These are phyloP conservation scores for Cygnus atratus DNA, from an alignment of 2,113 vertebrate species.

Conservation along the genomic window DNA sequence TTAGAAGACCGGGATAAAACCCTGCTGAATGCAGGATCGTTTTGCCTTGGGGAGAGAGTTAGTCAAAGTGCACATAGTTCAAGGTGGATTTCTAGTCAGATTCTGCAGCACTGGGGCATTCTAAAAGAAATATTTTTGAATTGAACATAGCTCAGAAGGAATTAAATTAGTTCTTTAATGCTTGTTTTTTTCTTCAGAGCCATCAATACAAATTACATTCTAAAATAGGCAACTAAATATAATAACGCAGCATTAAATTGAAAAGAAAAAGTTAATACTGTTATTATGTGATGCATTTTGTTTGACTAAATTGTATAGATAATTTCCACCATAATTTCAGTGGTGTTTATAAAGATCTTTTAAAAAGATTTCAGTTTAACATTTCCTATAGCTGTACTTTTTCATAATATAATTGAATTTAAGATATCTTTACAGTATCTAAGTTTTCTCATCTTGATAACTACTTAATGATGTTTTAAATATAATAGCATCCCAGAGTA, in stretches of 20 bases:
- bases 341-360: slow-evolving; percentile 47
- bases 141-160: slow-evolving; percentile 67
- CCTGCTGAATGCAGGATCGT: slow-evolving; percentile 63
- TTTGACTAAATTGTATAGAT: slow-evolving; percentile 56
- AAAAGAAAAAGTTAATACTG: slow-evolving; percentile 67
- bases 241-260: slow-evolving; percentile 72
- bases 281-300: slow-evolving; percentile 61
- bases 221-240: slow-evolving; percentile 77
- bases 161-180: slow-evolving; percentile 82
- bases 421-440: slow-evolving; percentile 28
- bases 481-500: background rate
- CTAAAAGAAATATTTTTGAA: slow-evolving; percentile 65
- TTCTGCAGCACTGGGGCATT: slow-evolving; percentile 38
- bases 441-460: slow-evolving; percentile 24
- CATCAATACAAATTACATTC: slow-evolving; percentile 80
- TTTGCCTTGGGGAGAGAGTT: slow-evolving; percentile 61
- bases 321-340: slow-evolving; percentile 36
- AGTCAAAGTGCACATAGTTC: slow-evolving; percentile 58
- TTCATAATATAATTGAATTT: slow-evolving; percentile 38
- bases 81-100: slow-evolving; percentile 66
- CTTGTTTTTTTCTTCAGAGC: slow-evolving; percentile 75
- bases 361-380: slow-evolving; percentile 28
- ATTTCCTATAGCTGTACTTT: slow-evolving; percentile 14
- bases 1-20: slow-evolving; percentile 66
- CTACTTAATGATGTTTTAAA: slow-evolving; percentile 2